Conservation (phyloP, 2,113 vertebrate genomes). For the Gadus macrocephalus region DNA sequence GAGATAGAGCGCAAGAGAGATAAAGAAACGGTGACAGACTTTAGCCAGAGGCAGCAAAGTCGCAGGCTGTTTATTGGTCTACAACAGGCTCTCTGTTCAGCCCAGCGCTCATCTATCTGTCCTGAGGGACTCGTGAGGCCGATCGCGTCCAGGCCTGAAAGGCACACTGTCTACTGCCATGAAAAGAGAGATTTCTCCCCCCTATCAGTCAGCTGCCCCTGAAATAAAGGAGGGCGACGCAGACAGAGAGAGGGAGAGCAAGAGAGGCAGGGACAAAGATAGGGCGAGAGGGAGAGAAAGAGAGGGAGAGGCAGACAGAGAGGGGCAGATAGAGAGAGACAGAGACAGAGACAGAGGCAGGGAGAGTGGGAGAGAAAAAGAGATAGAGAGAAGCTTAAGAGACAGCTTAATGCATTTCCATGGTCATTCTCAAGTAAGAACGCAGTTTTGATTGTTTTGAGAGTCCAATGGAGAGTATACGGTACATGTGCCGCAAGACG, state of each 20-base stretch:
- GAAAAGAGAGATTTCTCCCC: constrained; percentile 47
- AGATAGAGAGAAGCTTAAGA: too few relatives aligned
- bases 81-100: constrained; percentile 60
- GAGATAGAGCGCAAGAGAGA: neutral
- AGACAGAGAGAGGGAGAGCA: neutral
- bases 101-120: constrained; percentile 45
- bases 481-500: too few relatives aligned
- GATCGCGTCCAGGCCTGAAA: constrained; percentile 54
- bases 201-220: constrained; percentile 30
- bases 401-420: constrained; percentile 8
- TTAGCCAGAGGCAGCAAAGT: constrained; percentile 22
- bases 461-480: too few relatives aligned
- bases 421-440: neutral
- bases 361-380: too few relatives aligned
- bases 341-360: too few relatives aligned
- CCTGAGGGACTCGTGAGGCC: constrained; percentile 55
- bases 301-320: too few relatives aligned
- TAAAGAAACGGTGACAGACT: neutral
- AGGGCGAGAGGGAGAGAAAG: too few relatives aligned
- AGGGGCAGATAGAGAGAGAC: too few relatives aligned
- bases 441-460: neutral
- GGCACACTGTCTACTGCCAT: constrained; percentile 51
- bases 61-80: constrained; percentile 51
- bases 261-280: neutral
- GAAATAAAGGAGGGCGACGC: neutral